These are phyloP conservation scores for Imbricaverruca yamaguchii DNA, from an alignment of 2,888 invertebrate species.

Conservation along the genomic window DNA sequence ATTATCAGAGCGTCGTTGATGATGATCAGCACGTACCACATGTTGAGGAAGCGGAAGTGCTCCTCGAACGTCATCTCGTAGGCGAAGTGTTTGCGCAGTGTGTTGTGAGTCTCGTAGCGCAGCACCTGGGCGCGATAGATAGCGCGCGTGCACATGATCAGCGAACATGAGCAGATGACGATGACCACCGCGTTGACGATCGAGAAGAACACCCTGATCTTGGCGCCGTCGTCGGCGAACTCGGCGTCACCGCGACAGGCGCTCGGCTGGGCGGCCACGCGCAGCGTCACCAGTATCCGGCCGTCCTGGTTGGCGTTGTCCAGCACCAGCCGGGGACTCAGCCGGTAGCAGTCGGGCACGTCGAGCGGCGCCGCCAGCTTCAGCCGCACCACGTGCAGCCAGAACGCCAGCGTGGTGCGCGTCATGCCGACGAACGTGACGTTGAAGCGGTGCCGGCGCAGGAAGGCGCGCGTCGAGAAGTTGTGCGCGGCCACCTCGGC, in stretches of 20 bases:
- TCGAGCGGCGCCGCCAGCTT: constrained; percentile 78
- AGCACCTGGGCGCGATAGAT: constrained; percentile 79
- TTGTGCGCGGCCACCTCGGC: constrained; percentile 19
- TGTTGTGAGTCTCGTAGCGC: constrained; percentile 42
- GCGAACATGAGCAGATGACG: constrained; percentile 65
- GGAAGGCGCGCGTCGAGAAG: constrained; percentile 49
- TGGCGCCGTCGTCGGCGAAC: background rate
- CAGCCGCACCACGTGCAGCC: constrained; percentile 81
- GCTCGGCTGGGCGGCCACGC: constrained; percentile 65
- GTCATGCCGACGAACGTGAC: constrained; percentile 73
- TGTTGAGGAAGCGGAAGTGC: constrained; percentile 79
- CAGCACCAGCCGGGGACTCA: constrained; percentile 69
- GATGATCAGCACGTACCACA: constrained; percentile 96
- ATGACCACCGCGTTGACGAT: constrained; percentile 76
- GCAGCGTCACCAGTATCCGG: constrained; percentile 72
- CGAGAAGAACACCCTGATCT: constrained; percentile 4
- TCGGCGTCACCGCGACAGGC: constrained; percentile 57
- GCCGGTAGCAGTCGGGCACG: constrained; percentile 85
- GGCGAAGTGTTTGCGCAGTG: constrained; percentile 46
- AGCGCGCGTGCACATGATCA: constrained; percentile 78
- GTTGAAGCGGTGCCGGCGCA: constrained; percentile 53
- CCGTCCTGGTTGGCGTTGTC: constrained; percentile 91
- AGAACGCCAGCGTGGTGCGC: constrained; percentile 63
- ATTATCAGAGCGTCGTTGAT: constrained; percentile 88
- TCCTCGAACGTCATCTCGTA: constrained; percentile 68